Percentiles rank a stretch among this genome's conserved stretches.
phyloP scores from a whole-genome alignment of 2,113 vertebrate genomes.

The Megaceryle maxima region DNA sequence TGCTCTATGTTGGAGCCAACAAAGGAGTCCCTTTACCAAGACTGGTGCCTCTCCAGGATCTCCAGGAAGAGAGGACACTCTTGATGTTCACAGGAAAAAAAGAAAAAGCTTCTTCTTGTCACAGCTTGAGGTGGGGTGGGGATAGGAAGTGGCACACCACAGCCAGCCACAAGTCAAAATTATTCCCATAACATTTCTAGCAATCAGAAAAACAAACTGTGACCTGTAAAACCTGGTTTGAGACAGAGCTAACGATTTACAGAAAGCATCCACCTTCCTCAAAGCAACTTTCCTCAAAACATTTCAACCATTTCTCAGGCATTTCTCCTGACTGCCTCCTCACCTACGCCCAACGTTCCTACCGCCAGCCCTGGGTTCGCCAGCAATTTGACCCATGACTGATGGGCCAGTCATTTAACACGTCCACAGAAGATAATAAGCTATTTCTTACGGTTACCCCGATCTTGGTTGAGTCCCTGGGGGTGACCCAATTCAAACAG shows the following conservation, averaged over 20 bases:
- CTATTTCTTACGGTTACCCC: background rate
- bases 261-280: background rate
- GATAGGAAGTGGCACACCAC: background rate
- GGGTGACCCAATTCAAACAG: background rate
- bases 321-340: background rate
- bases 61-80: background rate
- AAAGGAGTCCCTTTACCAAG: background rate
- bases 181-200: background rate
- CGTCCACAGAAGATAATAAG: background rate
- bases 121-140: background rate
- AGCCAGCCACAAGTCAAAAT: background rate
- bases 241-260: background rate
- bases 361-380: background rate
- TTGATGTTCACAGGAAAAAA: background rate
- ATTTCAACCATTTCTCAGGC: background rate
- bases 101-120: background rate
- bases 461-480: background rate
- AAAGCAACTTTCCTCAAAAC: background rate
- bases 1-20: background rate
- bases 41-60: background rate
- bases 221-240: background rate
- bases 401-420: background rate
- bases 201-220: background rate
- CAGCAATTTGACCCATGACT: background rate
- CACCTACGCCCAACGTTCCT: background rate